These are phyloP conservation scores for Osmoderma eremita DNA, from an alignment of 2,888 invertebrate species.

Conservation along the genomic window DNA sequence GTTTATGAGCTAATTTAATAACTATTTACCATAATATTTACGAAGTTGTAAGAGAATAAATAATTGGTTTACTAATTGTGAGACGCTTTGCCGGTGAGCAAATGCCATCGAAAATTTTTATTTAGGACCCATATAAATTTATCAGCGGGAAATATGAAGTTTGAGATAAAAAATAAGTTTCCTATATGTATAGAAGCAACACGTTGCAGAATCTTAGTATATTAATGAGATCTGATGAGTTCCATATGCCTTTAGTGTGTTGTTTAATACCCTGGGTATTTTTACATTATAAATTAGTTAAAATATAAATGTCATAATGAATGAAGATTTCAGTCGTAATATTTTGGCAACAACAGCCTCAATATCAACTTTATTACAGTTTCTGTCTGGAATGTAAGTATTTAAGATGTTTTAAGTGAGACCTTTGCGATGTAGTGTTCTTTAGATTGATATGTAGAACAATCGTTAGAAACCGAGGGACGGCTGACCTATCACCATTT, in stretches of 20 bases:
- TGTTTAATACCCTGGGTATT: not conserved
- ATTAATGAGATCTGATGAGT: not conserved
- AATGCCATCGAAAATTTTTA: not conserved
- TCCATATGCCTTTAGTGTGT: no score
- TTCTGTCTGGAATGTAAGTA: conserved; percentile 86
- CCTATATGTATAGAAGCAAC: conserved; percentile 8
- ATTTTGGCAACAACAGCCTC: conserved; percentile 72
- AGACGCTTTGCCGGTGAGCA: not conserved
- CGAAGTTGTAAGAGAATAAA: conserved; percentile 4
- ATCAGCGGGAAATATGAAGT: conserved; percentile 28
- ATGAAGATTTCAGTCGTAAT: not conserved
- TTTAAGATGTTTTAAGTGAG: not conserved
- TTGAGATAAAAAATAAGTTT: not conserved
- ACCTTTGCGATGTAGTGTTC: conserved; percentile 50
- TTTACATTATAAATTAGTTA: not conserved
- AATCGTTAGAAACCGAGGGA: conserved; percentile 77
- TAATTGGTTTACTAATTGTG: not conserved
- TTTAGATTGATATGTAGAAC: conserved; percentile 79
- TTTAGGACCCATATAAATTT: not conserved
- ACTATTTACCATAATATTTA: not conserved
- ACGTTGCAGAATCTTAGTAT: conserved; percentile 1
- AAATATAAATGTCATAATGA: conserved; percentile 1
- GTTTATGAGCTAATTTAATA: not conserved
- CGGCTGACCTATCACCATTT: conserved; percentile 79
- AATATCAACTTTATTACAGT: conserved; percentile 81